Conservation (phyloP, 1,140 invertebrate species). For the Conus ventricosus region DNA sequence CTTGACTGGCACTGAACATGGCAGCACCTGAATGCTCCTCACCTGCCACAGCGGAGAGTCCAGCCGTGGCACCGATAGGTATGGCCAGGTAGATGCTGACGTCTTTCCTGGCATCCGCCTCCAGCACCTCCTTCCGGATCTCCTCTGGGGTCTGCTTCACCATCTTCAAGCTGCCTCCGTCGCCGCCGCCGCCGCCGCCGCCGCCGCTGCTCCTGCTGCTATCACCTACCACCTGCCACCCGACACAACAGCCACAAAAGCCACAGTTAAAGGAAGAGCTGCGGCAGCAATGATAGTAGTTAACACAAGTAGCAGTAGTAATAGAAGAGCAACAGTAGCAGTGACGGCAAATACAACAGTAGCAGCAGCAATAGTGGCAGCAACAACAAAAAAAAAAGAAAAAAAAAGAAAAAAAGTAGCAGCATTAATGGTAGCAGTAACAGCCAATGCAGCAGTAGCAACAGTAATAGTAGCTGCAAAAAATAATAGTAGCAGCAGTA, state of each 20-base stretch:
- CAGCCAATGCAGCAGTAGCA: no score
- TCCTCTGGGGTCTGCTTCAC: constrained; percentile 22
- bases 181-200: neutral
- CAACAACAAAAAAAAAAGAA: no score
- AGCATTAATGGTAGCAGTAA: no score
- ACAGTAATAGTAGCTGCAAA: no score
- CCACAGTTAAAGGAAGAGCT: no score
- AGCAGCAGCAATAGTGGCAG: no score
- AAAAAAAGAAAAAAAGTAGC: no score
- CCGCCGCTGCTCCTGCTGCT: neutral
- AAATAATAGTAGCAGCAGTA: no score
- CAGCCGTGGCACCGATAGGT: neutral
- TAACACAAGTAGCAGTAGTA: no score
- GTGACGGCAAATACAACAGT: neutral
- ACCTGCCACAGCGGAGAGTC: neutral
- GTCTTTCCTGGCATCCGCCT: constrained; percentile 25
- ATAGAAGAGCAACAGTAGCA: neutral
- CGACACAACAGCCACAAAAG: no score
- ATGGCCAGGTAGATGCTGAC: constrained; percentile 21
- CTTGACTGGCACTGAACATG: neutral
- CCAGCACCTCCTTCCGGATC: constrained; percentile 21
- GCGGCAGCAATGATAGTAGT: no score
- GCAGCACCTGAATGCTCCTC: no score
- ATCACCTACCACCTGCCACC: neutral
- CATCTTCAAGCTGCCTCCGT: neutral